A percentile compares a stretch with the other conserved stretches of the same genome.
These are phyloP conservation scores for Balearica regulorum DNA, from an alignment of 2,797 vertebrate species.

Conservation along the genomic window DNA sequence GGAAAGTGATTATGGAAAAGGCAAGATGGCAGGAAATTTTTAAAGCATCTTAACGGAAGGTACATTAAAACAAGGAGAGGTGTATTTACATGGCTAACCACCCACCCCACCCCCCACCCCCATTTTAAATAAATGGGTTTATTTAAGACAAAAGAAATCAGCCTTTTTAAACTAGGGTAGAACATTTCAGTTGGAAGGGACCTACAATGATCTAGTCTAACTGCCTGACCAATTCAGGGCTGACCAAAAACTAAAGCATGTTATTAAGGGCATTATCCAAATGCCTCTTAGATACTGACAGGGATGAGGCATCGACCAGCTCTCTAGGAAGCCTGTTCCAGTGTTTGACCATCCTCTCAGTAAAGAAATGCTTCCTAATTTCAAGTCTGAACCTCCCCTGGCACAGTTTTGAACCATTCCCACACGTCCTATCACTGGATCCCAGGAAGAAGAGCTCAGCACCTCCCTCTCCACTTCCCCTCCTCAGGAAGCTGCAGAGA, in stretches of 20 bases:
- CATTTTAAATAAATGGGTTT: background rate
- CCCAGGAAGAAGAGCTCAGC: no score
- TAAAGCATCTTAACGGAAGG: background rate
- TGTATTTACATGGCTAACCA: background rate
- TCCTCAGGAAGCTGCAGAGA: no score
- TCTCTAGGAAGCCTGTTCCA: background rate
- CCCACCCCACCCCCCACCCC: no score
- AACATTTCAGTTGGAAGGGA: background rate
- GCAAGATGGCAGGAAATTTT: background rate
- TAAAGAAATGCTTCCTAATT: background rate
- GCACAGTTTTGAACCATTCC: background rate
- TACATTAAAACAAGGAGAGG: background rate
- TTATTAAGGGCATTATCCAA: background rate
- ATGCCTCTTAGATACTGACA: background rate
- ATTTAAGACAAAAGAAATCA: background rate
- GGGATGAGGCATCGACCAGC: background rate
- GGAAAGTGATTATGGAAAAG: background rate
- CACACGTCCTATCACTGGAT: background rate
- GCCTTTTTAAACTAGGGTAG: background rate
- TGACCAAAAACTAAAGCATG: background rate
- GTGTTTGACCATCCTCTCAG: background rate
- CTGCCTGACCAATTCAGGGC: background rate
- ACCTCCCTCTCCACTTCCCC: no score
- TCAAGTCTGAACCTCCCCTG: background rate
- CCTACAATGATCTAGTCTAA: background rate